Evolutionary conservation across 2,797 vertebrate species (phyloP).

Genomic region (Furcifer pardalis): DNA sequence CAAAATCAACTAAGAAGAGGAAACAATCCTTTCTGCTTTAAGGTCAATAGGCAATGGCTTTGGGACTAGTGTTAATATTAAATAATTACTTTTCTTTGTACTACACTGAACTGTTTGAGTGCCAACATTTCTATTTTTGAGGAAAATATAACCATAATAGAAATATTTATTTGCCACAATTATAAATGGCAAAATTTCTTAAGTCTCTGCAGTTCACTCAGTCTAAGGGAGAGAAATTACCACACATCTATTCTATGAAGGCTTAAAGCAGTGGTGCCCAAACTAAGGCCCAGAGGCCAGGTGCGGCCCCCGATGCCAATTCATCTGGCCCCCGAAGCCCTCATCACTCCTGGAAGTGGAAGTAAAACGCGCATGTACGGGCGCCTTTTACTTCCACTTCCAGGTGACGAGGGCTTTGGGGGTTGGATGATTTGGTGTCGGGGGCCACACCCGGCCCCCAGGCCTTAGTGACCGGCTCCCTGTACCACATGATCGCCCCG

Average conservation of each 20-base stretch:
- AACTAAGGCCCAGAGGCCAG: too few species aligned
- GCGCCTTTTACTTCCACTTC: too few species aligned
- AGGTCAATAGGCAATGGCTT: constrained; percentile 69
- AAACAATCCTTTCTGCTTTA: constrained; percentile 73
- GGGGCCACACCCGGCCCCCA: too few species aligned
- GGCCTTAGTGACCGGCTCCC: too few species aligned
- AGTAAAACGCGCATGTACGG: too few species aligned
- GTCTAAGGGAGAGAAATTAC: neutral
- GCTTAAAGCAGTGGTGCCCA: too few species aligned
- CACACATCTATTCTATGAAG: neutral
- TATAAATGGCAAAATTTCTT: constrained; percentile 62
- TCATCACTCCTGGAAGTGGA: too few species aligned
- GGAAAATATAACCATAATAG: constrained; percentile 73
- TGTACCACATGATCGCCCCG: too few species aligned
- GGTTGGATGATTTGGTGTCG: too few species aligned
- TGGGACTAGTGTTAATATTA: constrained; percentile 39
- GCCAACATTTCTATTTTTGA: constrained; percentile 71
- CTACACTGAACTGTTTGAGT: constrained; percentile 64
- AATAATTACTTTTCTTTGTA: constrained; percentile 59
- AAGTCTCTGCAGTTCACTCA: constrained; percentile 51
- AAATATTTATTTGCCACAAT: constrained; percentile 68
- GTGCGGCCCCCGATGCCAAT: too few species aligned
- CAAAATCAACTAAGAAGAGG: constrained; percentile 71
- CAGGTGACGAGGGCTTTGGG: too few species aligned
- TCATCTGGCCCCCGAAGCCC: too few species aligned